These are phyloP conservation scores for Diglossa cyanea DNA, from an alignment of 2,797 vertebrate genomes.

Conservation along the genomic window DNA sequence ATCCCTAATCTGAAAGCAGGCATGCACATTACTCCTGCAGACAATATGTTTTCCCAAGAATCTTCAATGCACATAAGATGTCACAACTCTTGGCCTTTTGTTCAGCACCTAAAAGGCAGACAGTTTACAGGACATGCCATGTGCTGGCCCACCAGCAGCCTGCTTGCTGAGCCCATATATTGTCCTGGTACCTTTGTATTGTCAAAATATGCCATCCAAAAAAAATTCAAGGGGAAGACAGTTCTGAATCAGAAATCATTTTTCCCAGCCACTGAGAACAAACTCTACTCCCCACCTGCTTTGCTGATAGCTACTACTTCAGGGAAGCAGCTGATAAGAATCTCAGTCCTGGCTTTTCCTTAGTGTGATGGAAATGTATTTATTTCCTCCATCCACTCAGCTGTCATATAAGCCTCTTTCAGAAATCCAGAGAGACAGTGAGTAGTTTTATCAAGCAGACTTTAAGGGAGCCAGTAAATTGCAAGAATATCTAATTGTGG, in stretches of 20 bases:
- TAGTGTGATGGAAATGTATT: not conserved
- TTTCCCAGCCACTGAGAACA: not conserved
- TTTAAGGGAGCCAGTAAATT: not conserved
- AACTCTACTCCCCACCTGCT: not conserved
- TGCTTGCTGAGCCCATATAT: not conserved
- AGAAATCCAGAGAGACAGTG: not conserved
- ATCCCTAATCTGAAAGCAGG: not conserved
- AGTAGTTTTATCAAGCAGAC: not conserved
- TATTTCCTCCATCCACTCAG: not conserved
- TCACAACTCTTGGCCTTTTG: not conserved
- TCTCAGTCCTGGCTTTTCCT: not conserved
- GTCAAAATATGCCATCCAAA: not conserved
- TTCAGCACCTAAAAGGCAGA: not conserved
- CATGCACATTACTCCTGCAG: not conserved
- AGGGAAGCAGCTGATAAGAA: not conserved
- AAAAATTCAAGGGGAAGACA: not conserved
- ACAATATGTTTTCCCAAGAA: not conserved
- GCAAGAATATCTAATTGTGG: not conserved
- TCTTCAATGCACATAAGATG: not conserved
- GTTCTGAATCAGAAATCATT: not conserved
- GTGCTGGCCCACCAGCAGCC: not conserved
- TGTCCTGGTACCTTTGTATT: not conserved
- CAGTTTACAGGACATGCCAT: not conserved
- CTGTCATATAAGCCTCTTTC: not conserved
- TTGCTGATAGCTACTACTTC: not conserved